Percentiles rank a stretch among this genome's conserved stretches.
Conservation (phyloP, 2,888 invertebrate species). For the Conomelus anceps region DNA sequence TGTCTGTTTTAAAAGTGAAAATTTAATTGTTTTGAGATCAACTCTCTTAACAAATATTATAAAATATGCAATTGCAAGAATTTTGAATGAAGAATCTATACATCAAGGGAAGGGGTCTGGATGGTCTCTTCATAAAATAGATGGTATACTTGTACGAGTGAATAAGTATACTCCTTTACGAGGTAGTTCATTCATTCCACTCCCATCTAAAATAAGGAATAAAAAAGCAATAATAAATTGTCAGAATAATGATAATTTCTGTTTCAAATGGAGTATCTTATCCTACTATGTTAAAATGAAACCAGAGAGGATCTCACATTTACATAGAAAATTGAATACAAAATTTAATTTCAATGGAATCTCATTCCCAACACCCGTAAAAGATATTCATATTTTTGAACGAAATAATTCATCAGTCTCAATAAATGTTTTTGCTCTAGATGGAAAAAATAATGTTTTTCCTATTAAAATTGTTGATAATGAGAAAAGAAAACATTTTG, state of each 20-base stretch:
- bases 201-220: background rate
- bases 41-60: background rate
- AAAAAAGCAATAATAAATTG: slow-evolving; percentile 8
- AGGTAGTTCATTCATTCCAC: background rate
- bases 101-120: background rate
- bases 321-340: background rate
- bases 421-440: slow-evolving; percentile 3
- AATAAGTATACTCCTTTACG: background rate
- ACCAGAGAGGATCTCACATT: background rate
- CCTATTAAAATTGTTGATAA: background rate
- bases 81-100: background rate
- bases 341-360: slow-evolving; percentile 1
- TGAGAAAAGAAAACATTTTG: background rate
- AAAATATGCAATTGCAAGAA: background rate
- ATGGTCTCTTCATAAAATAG: background rate
- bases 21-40: background rate
- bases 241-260: slow-evolving; percentile 5
- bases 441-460: background rate
- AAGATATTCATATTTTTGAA: slow-evolving; percentile 9
- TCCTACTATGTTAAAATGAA: background rate
- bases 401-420: background rate
- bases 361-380: slow-evolving; percentile 5
- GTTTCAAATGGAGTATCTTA: background rate
- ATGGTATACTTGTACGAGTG: background rate
- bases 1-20: background rate